A percentile compares a stretch with the other conserved stretches of the same genome.
phyloP scores from a whole-genome alignment of 2,888 invertebrate species.

The Cordilura impudica region DNA sequence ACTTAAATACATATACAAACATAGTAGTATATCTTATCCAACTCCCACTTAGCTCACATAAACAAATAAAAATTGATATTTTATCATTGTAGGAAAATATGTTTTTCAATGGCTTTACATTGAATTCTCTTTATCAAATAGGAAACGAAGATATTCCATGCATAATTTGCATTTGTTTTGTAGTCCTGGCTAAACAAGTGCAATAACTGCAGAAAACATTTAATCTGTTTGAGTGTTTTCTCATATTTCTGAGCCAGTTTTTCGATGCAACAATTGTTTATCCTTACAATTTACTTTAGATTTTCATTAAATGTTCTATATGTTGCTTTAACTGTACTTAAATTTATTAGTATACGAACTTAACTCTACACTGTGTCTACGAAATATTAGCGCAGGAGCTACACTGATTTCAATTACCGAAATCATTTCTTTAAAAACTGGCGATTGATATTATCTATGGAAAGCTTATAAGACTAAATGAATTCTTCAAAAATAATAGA shows the following conservation, averaged over 20 bases:
- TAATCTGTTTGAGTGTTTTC: slow-evolving; percentile 5
- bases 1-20: neutral
- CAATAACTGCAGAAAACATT: slow-evolving; percentile 21
- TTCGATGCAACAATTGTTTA: slow-evolving; percentile 58
- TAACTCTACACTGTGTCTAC: too few species aligned
- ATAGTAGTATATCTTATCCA: slow-evolving; percentile 11
- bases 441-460: too few species aligned
- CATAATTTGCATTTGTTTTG: slow-evolving; percentile 53
- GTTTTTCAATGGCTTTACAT: neutral
- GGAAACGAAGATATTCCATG: slow-evolving; percentile 5
- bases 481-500: too few species aligned
- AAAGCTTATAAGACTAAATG: too few species aligned
- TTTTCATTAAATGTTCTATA: slow-evolving; percentile 28
- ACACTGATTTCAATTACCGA: too few species aligned
- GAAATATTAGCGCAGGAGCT: too few species aligned
- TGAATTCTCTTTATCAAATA: neutral
- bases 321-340: neutral
- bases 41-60: neutral
- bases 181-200: slow-evolving; percentile 23
- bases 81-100: slow-evolving; percentile 30
- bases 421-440: too few species aligned
- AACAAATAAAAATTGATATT: neutral
- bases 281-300: slow-evolving; percentile 30
- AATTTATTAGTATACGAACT: slow-evolving; percentile 28
- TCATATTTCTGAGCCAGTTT: neutral